These are phyloP conservation scores for Drosophila jambulina DNA, from an alignment of 1,140 invertebrate genomes.

Conservation along the genomic window DNA sequence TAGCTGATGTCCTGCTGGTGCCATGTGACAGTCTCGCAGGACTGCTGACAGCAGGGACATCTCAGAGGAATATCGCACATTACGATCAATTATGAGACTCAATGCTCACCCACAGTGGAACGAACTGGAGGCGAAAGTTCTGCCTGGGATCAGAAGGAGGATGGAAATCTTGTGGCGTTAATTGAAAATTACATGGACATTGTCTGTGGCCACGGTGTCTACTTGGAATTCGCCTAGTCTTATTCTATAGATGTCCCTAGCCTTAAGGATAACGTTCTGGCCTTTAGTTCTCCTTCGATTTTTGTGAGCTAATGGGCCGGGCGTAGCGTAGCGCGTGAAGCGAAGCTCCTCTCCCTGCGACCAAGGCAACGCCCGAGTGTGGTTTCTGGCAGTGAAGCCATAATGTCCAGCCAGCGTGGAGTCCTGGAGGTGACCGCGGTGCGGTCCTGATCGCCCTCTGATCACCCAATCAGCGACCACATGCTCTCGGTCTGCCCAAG, in stretches of 20 bases:
- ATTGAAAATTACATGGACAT: slow-evolving; percentile 79
- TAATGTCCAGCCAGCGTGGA: slow-evolving; percentile 76
- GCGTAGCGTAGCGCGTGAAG: slow-evolving; percentile 42
- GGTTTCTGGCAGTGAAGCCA: slow-evolving; percentile 80
- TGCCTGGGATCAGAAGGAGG: slow-evolving; percentile 11
- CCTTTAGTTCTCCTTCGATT: not conserved
- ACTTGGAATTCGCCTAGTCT: slow-evolving; percentile 63
- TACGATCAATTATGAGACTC: slow-evolving; percentile 83
- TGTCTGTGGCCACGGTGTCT: slow-evolving; percentile 69
- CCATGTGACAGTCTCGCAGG: slow-evolving; percentile 42
- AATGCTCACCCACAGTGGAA: slow-evolving; percentile 72
- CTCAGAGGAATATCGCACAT: slow-evolving; percentile 67
- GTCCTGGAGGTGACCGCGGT: slow-evolving; percentile 27
- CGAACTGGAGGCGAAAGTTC: slow-evolving; percentile 59
- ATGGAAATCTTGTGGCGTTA: slow-evolving; percentile 75
- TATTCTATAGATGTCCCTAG: not conserved
- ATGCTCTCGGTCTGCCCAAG: slow-evolving; percentile 44
- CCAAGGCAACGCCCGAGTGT: slow-evolving; percentile 58
- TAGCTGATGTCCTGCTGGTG: slow-evolving; percentile 30
- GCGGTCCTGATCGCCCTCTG: slow-evolving; percentile 39
- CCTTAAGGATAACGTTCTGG: slow-evolving; percentile 1
- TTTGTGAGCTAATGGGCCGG: slow-evolving; percentile 46
- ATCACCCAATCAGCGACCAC: slow-evolving; percentile 62
- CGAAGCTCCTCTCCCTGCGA: slow-evolving; percentile 55
- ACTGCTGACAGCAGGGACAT: slow-evolving; percentile 63